Base-by-base conservation (phyloP, 2,797 vertebrate species). In the Melopsittacus undulatus region DNA sequence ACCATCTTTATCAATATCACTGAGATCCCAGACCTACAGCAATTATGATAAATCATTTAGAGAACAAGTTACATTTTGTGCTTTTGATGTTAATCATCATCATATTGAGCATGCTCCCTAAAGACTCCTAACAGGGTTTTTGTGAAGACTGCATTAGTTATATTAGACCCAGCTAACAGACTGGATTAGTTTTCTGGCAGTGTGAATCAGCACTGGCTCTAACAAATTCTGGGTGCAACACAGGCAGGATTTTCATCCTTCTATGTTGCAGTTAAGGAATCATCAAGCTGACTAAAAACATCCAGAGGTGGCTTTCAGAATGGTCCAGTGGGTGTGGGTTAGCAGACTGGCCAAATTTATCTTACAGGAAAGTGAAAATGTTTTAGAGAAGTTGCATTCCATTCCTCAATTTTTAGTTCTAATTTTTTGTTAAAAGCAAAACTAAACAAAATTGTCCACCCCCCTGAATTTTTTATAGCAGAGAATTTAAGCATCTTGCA, bases 1-100 rank as follows among this genome's bases (percentile, higher is more conserved):
- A 15, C 99, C 99, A 42, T 99, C 99, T 98, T 99, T 99, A 96
- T 99, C 99, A 16, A 99, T 99, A 97, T 99, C 99, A 93, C 99
- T 99, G 92, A 99, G 98, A 96, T 99, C 99, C 99, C 99, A 99
- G 75, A 99, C 99, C 99, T 99, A 83, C 11, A 79, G 84, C 40
- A 70, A 80, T 76, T 10, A 79, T 10, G 34, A 90, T 4, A 32
- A 64, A n/a, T 1, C 0, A 83, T 49, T 90, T 67, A 82, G 69
- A 77, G 24, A 83, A 17, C 18, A 81, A 85, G 43, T 76, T 52
- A 80, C 23, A 64, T 18, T 49, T 48, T 23, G 19, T 19, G 30
- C 42, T n/a, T 64, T 64, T 70, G 46, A 63, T 59, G 54, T 43
- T 74, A 14, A 54, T 10, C 1, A 4, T 10, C 42, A 74, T 48